These are phyloP conservation scores for Merluccius polli DNA, from an alignment of 2,797 vertebrate genomes.

Conservation along the genomic window DNA sequence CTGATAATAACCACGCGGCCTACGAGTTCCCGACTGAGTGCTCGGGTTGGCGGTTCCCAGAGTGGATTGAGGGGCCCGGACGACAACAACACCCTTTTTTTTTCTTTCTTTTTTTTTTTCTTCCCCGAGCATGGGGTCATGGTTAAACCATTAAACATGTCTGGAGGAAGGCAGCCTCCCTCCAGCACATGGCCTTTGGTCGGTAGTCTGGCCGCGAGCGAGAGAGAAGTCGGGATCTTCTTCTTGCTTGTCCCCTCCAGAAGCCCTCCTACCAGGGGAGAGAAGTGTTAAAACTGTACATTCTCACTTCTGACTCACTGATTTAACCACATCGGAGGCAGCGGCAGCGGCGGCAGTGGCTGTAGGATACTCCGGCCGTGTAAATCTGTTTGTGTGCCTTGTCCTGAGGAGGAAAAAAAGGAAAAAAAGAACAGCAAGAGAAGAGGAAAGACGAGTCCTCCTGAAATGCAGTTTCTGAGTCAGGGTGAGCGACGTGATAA, in stretches of 20 bases:
- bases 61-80: slow-evolving; percentile 45
- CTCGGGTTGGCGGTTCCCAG: slow-evolving; percentile 34
- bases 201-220: slow-evolving; percentile 28
- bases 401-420: slow-evolving; percentile 41
- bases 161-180: slow-evolving; percentile 45
- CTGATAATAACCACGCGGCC: slow-evolving; percentile 4
- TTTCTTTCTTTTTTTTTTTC: not conserved
- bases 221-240: slow-evolving; percentile 66
- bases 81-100: slow-evolving; percentile 32
- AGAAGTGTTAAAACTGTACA: slow-evolving; percentile 96
- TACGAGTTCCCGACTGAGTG: slow-evolving; percentile 40
- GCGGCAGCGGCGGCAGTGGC: slow-evolving; percentile 65
- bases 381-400: slow-evolving; percentile 75
- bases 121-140: slow-evolving; percentile 55
- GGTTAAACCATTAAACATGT: slow-evolving; percentile 71
- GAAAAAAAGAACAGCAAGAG: slow-evolving; percentile 24
- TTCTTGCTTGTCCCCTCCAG: slow-evolving; percentile 71
- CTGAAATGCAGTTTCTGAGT: slow-evolving; percentile 86
- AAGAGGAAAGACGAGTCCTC: slow-evolving; percentile 35
- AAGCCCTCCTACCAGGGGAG: slow-evolving; percentile 78
- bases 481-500: slow-evolving; percentile 84
- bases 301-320: slow-evolving; percentile 97
- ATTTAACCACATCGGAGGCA: slow-evolving; percentile 89
- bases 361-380: slow-evolving; percentile 84
- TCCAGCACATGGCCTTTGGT: slow-evolving; percentile 59